Conservation (phyloP, 1,140 invertebrate species). For the Drosophila orena region DNA sequence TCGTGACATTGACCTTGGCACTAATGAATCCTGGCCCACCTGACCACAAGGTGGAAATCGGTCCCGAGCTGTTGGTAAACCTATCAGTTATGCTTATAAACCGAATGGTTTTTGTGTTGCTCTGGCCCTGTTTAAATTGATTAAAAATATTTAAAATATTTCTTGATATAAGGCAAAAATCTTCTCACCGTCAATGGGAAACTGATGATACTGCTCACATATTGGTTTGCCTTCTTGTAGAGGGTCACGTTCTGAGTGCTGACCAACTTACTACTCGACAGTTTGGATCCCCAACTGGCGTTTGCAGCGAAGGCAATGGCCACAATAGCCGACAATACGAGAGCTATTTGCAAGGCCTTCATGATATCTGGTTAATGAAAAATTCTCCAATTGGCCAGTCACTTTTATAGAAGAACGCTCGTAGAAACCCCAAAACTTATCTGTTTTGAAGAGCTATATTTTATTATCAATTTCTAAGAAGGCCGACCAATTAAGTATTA, state of each 20-base stretch:
- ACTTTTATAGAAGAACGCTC: conserved; percentile 13
- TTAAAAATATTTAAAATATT: not conserved
- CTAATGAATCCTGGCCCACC: conserved; percentile 47
- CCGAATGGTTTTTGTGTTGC: conserved; percentile 50
- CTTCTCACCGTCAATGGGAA: conserved; percentile 38
- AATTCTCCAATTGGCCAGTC: not conserved
- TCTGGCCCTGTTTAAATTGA: conserved; percentile 39
- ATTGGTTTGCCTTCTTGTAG: conserved; percentile 22
- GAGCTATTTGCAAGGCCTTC: conserved; percentile 36
- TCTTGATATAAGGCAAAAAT: not conserved
- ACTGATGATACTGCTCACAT: conserved; percentile 1
- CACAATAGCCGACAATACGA: conserved; percentile 45
- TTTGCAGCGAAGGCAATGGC: conserved; percentile 49
- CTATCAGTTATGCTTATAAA: conserved; percentile 52
- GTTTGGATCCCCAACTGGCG: conserved; percentile 41
- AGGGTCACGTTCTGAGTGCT: conserved; percentile 42
- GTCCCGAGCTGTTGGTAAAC: conserved; percentile 65
- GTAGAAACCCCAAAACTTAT: conserved; percentile 6
- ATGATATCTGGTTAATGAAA: conserved; percentile 8
- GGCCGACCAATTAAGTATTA: conserved; percentile 22
- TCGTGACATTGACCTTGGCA: conserved; percentile 48
- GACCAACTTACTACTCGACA: conserved; percentile 25
- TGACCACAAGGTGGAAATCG: conserved; percentile 28
- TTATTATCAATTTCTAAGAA: conserved; percentile 35
- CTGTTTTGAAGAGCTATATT: conserved; percentile 5